A percentile compares a stretch with the other conserved stretches of the same genome.
Conservation (phyloP, 2,797 vertebrate genomes). For the Craterocephalus amniculus region DNA sequence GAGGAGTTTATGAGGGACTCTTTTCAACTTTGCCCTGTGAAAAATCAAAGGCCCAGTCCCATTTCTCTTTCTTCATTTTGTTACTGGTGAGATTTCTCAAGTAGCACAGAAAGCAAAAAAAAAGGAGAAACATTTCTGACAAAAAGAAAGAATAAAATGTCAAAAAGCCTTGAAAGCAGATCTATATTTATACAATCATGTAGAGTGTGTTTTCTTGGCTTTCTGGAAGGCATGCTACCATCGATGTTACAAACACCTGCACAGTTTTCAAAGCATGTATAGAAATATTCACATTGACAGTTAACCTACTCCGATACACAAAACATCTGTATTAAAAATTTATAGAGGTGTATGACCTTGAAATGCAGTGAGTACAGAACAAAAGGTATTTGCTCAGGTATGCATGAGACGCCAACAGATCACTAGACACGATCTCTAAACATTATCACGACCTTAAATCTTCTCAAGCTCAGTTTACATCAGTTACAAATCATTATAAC, state of each 20-base stretch:
- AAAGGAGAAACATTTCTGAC: too few species aligned
- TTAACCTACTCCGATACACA: not conserved
- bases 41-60: too few species aligned
- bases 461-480: conserved; percentile 33
- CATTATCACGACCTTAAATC: conserved; percentile 40
- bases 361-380: not conserved
- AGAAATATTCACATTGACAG: not conserved
- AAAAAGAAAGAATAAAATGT: too few species aligned
- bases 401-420: conserved; percentile 34
- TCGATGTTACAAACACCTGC: not conserved
- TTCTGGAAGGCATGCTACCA: not conserved
- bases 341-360: conserved; percentile 52
- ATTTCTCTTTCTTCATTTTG: too few species aligned
- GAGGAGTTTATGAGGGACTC: too few species aligned
- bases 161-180: too few species aligned
- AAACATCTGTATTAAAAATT: not conserved
- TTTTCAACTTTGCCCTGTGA: too few species aligned
- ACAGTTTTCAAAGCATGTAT: not conserved
- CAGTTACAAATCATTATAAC: not conserved
- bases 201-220: not conserved
- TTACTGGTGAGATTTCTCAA: not conserved
- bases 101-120: not conserved
- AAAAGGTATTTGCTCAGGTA: not conserved
- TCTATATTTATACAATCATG: not conserved
- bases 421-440: conserved; percentile 33